Conservation (phyloP, 2,888 invertebrate species). For the Drosophila algonquin region DNA sequence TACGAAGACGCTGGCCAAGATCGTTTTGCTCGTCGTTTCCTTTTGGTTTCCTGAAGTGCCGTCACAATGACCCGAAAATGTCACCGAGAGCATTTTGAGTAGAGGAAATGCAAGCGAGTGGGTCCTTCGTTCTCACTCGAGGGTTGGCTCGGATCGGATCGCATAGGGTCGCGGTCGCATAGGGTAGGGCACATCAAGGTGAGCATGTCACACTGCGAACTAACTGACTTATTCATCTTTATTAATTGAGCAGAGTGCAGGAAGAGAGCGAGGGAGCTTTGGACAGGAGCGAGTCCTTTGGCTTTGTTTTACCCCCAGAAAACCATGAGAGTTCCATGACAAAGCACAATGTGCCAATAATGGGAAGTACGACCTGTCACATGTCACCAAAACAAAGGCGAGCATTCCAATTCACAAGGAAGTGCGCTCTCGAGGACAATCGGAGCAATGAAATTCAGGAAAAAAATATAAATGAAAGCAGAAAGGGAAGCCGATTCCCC, state of each 20-base stretch:
- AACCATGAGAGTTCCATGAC: conserved; percentile 16
- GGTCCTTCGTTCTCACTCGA: neutral
- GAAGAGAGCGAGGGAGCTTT: neutral
- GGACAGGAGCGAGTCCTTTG: neutral
- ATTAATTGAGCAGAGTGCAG: conserved; percentile 55
- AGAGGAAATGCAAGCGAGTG: neutral
- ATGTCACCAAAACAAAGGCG: conserved; percentile 62
- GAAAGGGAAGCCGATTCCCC: neutral
- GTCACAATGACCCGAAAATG: conserved; percentile 30
- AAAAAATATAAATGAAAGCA: neutral
- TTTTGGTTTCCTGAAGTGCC: conserved; percentile 28
- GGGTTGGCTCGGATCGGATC: neutral
- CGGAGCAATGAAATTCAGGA: neutral
- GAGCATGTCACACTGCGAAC: conserved; percentile 55
- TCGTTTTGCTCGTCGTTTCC: conserved; percentile 12
- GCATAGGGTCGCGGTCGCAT: neutral
- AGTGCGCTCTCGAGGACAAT: conserved; percentile 31
- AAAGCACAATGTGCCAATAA: conserved; percentile 61
- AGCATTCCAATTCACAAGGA: conserved; percentile 2
- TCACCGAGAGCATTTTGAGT: conserved; percentile 21
- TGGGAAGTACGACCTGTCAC: conserved; percentile 66
- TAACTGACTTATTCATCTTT: conserved; percentile 53
- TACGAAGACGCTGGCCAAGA: conserved; percentile 19
- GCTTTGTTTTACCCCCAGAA: conserved; percentile 3
- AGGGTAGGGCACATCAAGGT: conserved; percentile 48